Evolutionary conservation across 2,888 invertebrate species (phyloP), one percentile per base, ranked within the genome.

Genomic region (Nemapogon koenigi): DNA sequence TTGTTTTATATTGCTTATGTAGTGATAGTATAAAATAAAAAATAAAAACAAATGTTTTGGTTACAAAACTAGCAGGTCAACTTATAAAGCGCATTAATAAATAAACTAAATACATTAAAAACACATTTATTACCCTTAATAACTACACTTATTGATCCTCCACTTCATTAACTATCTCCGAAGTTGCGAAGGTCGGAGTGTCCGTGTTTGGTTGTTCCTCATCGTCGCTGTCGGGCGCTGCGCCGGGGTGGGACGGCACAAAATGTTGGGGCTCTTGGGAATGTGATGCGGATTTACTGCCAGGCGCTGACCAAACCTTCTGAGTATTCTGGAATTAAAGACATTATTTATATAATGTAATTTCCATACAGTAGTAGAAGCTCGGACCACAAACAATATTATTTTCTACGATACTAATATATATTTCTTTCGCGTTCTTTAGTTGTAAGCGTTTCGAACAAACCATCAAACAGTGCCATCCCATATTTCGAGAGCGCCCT

Each of bases 221-320:
- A 45, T 84, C 83, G 51, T 87, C 85, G 50, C 83, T 84, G 51
- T 86, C 86, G 1, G 81, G 80, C 43, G 83, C 83, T 18, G 85
- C 85, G 28, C 87, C 89, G 30, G 88, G 88, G 71, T 89, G 87
- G 29, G 81, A 75, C 1, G 86, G 82, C 37, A 85, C 81, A 50
- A 83, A 81, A 42, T 79, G 71, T 32, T 81, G 71, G 16, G 87
- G 85, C 40, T 71, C 70, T 31, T 71, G 69, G 8, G 72, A 53
- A 7, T 64, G 61, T 38, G 81, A 73, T 41, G 82, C 76, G 1
- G 49, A 40, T 6, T 43, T 48, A 49, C 76, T 41, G 26, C 87
- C 87, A 8, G 88, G 86, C 42, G 86, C 84, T 2, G 81, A 76
- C 84, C 84, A 87, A 31, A 63, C 63, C 40, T 70, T 67, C 35